phyloP scores from a whole-genome alignment of 2,888 invertebrate species.

The Marasmarcha lunaedactyla region DNA sequence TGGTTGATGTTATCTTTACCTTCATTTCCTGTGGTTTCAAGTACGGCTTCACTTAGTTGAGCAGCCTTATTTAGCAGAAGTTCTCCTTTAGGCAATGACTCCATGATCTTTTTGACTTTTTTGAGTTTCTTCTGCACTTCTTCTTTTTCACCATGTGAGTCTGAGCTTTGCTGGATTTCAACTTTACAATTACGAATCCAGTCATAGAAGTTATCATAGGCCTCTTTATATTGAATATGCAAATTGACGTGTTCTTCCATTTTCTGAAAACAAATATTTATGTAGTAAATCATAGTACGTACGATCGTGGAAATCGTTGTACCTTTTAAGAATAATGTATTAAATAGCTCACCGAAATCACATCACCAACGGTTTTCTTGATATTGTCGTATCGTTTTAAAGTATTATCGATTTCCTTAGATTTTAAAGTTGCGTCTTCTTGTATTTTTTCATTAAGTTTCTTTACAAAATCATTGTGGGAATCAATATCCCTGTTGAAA shows the following conservation, averaged over 20 bases:
- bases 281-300: constrained; percentile 4
- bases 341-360: constrained; percentile 68
- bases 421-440: constrained; percentile 76
- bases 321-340: not conserved
- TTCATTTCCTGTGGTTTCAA: constrained; percentile 83
- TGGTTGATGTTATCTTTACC: constrained; percentile 85
- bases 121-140: constrained; percentile 81
- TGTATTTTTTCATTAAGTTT: constrained; percentile 79
- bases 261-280: constrained; percentile 47
- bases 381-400: constrained; percentile 79
- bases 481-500: constrained; percentile 83
- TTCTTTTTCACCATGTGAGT: constrained; percentile 89
- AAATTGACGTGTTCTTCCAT: constrained; percentile 86
- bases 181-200: constrained; percentile 85
- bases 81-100: constrained; percentile 78
- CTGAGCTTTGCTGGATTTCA: constrained; percentile 87
- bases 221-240: constrained; percentile 88
- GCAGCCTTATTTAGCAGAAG: constrained; percentile 79
- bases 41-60: constrained; percentile 79
- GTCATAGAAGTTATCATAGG: constrained; percentile 84
- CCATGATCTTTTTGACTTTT: constrained; percentile 77
- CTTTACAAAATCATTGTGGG: constrained; percentile 82
- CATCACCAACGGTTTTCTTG: constrained; percentile 73
- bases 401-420: constrained; percentile 77
- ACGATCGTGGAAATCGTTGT: not conserved